A percentile compares a stretch with the other conserved stretches of the same genome.
Conservation (phyloP, 2,113 vertebrate genomes). For the Callithrix jacchus region DNA sequence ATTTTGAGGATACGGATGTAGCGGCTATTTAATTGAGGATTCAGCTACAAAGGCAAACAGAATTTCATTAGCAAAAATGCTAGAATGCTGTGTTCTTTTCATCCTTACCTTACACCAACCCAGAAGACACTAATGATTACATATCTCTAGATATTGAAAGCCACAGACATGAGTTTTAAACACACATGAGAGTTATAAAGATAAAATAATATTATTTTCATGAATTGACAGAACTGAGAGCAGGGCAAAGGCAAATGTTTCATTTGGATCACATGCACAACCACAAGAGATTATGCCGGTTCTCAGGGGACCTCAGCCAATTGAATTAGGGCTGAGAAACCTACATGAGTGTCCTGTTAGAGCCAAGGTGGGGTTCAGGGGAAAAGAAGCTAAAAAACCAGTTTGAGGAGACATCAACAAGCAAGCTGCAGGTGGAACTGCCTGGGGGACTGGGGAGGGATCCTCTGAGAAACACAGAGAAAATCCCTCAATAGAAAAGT, state of each 20-base stretch:
- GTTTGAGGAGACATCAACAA: neutral
- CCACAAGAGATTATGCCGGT: neutral
- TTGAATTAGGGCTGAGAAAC: neutral
- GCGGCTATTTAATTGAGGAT: neutral
- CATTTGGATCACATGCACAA: neutral
- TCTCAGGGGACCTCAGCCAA: neutral
- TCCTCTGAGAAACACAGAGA: neutral
- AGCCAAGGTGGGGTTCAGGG: neutral
- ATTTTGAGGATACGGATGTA: neutral
- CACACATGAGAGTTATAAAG: neutral
- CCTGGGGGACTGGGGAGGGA: fast-evolving
- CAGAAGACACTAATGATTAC: neutral
- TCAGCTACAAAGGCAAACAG: neutral
- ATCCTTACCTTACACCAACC: neutral
- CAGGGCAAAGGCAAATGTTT: fast-evolving
- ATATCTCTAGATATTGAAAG: neutral
- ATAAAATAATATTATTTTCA: neutral
- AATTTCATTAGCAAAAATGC: neutral
- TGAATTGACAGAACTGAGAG: neutral
- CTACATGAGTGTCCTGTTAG: fast-evolving
- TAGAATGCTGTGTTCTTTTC: neutral
- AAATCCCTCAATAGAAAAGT: neutral
- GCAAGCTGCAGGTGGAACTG: neutral
- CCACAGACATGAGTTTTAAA: neutral
- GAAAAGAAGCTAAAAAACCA: neutral